These are phyloP conservation scores for Oncorhynchus gorbuscha DNA, from an alignment of 2,113 vertebrate genomes.

Conservation along the genomic window DNA sequence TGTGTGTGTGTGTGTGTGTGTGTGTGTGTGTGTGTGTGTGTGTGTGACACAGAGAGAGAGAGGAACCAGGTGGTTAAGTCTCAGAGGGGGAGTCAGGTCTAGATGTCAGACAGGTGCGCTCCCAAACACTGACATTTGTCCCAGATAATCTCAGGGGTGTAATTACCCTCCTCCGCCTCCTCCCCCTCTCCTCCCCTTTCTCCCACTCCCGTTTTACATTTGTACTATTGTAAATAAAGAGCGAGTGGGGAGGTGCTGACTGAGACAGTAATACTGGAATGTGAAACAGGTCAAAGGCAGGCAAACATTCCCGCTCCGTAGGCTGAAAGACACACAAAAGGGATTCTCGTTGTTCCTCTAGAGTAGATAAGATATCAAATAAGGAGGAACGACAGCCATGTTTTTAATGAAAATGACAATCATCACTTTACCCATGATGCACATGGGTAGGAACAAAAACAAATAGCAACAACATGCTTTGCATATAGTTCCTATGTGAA, in stretches of 20 bases:
- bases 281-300: conserved; percentile 3
- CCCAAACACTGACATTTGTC: conserved; percentile 9
- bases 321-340: conserved; percentile 17
- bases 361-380: conserved; percentile 31
- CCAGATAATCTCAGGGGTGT: conserved; percentile 9
- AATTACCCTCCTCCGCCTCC: neutral
- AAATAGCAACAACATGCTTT: conserved; percentile 58
- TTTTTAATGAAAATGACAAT: conserved; percentile 81
- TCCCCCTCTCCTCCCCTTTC: too few species aligned
- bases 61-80: neutral
- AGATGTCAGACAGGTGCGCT: neutral
- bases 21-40: neutral
- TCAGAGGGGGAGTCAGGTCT: conserved; percentile 7
- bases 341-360: conserved; percentile 15
- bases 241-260: neutral
- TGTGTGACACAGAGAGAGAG: neutral
- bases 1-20: neutral
- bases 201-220: conserved; percentile 13
- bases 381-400: conserved; percentile 55
- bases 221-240: conserved; percentile 24
- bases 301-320: neutral
- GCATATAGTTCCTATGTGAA: conserved; percentile 74
- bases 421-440: conserved; percentile 56
- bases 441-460: conserved; percentile 33
- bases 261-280: conserved; percentile 17